Conservation (phyloP, 2,113 vertebrate species). For the Mus pahari region DNA sequence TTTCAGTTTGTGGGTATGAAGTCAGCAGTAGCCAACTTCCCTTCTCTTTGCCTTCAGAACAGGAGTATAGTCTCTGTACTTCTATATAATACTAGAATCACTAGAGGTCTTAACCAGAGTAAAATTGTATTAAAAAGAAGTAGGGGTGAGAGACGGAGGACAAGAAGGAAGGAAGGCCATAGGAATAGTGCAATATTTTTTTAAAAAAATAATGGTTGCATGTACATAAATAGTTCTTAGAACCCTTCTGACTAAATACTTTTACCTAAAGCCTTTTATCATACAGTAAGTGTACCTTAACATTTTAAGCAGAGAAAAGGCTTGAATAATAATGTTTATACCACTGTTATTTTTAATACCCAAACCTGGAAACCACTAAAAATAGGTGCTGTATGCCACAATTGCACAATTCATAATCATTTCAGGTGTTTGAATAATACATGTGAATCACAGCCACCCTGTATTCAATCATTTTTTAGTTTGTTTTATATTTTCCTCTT, state of each 20-base stretch:
- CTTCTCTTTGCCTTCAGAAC: too few species aligned
- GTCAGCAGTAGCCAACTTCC: not conserved
- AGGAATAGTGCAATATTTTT: not conserved
- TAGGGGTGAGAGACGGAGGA: not conserved
- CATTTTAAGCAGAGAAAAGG: not conserved
- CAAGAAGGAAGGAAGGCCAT: not conserved
- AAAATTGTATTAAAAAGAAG: not conserved
- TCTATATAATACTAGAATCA: not conserved
- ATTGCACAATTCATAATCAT: not conserved
- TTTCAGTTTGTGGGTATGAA: not conserved
- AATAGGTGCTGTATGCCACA: not conserved
- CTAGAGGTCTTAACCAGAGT: not conserved
- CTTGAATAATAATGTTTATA: not conserved
- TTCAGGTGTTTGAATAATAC: conserved; percentile 9
- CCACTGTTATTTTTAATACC: not conserved
- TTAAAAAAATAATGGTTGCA: not conserved
- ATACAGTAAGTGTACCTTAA: not conserved
- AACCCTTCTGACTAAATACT: not conserved
- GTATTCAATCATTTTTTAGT: not conserved
- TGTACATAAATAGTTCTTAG: not conserved
- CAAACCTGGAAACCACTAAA: not conserved
- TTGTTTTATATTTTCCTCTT: not conserved
- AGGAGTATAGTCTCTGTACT: not conserved
- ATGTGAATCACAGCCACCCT: not conserved
- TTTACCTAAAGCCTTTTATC: not conserved